A percentile compares a stretch with the other conserved stretches of the same genome.
Conservation (phyloP, 2,797 vertebrate species). For the Poeciliopsis presidionis region DNA sequence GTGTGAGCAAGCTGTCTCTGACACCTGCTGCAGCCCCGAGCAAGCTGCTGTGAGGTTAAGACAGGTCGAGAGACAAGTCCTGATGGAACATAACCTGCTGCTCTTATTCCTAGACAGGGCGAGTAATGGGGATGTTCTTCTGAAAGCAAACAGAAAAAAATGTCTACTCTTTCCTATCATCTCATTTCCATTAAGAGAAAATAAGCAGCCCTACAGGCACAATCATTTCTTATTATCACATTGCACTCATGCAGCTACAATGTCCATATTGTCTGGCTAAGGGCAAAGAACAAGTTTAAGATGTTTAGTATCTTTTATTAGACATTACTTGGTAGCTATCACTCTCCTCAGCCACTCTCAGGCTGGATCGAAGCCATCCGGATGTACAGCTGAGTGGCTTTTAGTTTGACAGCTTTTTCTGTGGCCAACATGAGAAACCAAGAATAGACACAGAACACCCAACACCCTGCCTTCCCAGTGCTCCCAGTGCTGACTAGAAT, state of each 20-base stretch:
- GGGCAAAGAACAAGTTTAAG: slow-evolving; percentile 21
- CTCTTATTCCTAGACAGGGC: not conserved
- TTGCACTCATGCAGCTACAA: slow-evolving; percentile 13
- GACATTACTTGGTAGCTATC: slow-evolving; percentile 20
- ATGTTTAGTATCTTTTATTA: slow-evolving; percentile 38
- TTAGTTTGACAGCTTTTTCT: slow-evolving; percentile 42
- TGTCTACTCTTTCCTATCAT: not conserved
- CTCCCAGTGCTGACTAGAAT: too few relatives aligned
- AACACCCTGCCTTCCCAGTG: too few relatives aligned
- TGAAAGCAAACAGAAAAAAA: not conserved
- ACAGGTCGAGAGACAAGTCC: slow-evolving; percentile 25
- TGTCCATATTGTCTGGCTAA: slow-evolving; percentile 22
- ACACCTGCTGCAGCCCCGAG: slow-evolving; percentile 57
- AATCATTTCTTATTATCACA: slow-evolving; percentile 42
- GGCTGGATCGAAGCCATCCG: slow-evolving; percentile 47
- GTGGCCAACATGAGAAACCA: slow-evolving; percentile 10
- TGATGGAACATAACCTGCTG: not conserved
- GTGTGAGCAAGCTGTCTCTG: slow-evolving; percentile 51
- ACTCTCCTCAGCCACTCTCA: slow-evolving; percentile 16
- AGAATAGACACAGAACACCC: slow-evolving; percentile 15
- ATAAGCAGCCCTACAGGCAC: slow-evolving; percentile 51
- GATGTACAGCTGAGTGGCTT: slow-evolving; percentile 35
- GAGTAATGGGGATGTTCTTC: not conserved
- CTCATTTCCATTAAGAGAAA: slow-evolving; percentile 9
- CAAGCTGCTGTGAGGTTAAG: slow-evolving; percentile 43